Percentiles rank a stretch among this genome's conserved stretches.
Conservation (phyloP, 53 echinoderm and acorn worm species). For the Henricia sp. region DNA sequence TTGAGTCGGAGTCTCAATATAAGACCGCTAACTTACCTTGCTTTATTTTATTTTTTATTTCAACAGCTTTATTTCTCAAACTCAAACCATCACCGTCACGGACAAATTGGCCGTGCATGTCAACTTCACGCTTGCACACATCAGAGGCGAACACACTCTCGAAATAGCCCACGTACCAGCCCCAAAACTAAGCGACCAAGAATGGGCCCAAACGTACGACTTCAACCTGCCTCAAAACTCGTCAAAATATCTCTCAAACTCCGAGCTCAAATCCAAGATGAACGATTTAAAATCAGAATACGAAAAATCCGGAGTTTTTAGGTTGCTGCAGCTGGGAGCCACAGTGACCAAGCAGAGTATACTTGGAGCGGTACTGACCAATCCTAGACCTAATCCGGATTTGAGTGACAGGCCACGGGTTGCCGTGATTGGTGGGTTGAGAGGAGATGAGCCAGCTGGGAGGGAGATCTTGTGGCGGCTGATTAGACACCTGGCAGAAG, state of each 20-base stretch:
- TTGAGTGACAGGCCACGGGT: constrained; percentile 68
- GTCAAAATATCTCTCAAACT: constrained; percentile 68
- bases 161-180: not conserved
- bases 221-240: constrained; percentile 77
- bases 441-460: constrained; percentile 85
- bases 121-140: constrained; percentile 72
- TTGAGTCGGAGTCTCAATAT: no score
- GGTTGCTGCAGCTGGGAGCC: constrained; percentile 53
- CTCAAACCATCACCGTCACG: constrained; percentile 60
- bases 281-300: constrained; percentile 41
- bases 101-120: constrained; percentile 60
- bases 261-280: constrained; percentile 45
- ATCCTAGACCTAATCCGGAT: not conserved
- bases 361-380: constrained; percentile 57
- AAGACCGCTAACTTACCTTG: no score
- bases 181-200: constrained; percentile 27
- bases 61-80: constrained; percentile 57
- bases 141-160: not conserved
- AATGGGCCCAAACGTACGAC: constrained; percentile 69
- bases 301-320: constrained; percentile 39
- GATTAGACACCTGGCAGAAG: constrained; percentile 84
- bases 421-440: constrained; percentile 89
- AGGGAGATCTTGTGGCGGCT: constrained; percentile 89
- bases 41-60: constrained; percentile 6
- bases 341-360: constrained; percentile 56